Percentiles rank a stretch among this genome's conserved stretches.
Conservation (phyloP, 23 tunicate species). For the Trididemnum nubilum region DNA sequence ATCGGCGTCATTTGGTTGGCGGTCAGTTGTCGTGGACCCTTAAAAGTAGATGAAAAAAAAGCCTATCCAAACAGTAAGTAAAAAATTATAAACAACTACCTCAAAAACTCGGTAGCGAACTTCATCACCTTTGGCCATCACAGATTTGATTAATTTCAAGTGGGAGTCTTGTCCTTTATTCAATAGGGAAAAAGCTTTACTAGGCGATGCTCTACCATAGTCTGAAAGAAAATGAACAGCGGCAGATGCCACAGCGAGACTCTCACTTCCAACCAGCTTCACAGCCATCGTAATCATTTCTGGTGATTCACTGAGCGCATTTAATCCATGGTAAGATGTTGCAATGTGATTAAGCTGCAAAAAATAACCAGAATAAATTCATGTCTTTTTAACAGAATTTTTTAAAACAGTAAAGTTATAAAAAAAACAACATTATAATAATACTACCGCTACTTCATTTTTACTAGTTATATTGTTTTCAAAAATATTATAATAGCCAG, state of each 20-base stretch:
- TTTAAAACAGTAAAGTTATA: neutral
- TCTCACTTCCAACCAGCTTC: conserved; percentile 50
- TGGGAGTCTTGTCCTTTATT: conserved; percentile 6
- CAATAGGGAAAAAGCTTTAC: conserved; percentile 34
- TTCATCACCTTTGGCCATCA: conserved; percentile 57
- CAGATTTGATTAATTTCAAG: conserved; percentile 23
- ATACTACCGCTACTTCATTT: too few relatives aligned
- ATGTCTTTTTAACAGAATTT: neutral
- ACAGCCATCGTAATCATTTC: conserved; percentile 37
- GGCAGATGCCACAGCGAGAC: conserved; percentile 44
- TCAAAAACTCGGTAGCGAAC: conserved; percentile 84
- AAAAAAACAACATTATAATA: too few relatives aligned
- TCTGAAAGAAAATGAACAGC: conserved; percentile 65
- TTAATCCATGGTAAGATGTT: conserved; percentile 36
- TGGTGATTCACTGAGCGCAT: conserved; percentile 55
- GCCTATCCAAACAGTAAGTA: too few relatives aligned
- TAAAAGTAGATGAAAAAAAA: too few relatives aligned
- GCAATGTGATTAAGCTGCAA: conserved; percentile 37
- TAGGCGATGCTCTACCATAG: conserved; percentile 46
- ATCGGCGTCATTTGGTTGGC: too few relatives aligned
- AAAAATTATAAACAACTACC: too few relatives aligned
- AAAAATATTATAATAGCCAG: too few relatives aligned
- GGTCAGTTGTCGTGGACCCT: too few relatives aligned
- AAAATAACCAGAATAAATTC: neutral
- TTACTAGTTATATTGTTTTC: too few relatives aligned